These are phyloP conservation scores for Stenchaetothrips biformis DNA, from an alignment of 2,888 invertebrate genomes.

Conservation along the genomic window DNA sequence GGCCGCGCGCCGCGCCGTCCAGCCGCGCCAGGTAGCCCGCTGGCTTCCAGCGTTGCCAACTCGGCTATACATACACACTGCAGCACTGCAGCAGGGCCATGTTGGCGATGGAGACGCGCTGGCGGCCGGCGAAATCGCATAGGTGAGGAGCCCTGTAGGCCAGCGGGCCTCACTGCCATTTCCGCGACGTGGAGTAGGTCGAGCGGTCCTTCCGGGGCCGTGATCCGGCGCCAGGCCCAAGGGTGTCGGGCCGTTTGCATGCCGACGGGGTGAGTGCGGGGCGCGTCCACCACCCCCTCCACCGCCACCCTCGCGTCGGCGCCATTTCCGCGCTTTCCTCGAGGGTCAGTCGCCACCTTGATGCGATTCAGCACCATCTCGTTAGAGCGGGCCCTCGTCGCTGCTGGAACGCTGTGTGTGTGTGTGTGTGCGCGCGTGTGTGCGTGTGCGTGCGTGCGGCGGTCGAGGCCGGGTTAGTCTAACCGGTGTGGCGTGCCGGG, in stretches of 20 bases:
- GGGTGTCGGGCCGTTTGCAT: neutral
- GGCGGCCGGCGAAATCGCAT: too few species aligned
- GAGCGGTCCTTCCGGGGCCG: too few species aligned
- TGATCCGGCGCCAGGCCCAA: neutral
- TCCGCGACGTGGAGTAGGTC: too few species aligned
- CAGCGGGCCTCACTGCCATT: too few species aligned
- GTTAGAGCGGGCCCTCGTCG: neutral
- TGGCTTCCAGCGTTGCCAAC: neutral
- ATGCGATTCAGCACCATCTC: conserved; percentile 8
- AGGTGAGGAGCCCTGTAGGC: too few species aligned
- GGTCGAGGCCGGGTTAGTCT: neutral
- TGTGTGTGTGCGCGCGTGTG: neutral
- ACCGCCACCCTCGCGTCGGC: neutral
- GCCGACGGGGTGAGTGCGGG: neutral
- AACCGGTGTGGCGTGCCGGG: neutral
- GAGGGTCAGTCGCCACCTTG: neutral
- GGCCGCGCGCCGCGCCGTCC: neutral
- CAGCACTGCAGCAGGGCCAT: too few species aligned
- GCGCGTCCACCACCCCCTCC: neutral
- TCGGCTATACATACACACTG: neutral
- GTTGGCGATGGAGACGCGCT: too few species aligned
- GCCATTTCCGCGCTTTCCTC: neutral
- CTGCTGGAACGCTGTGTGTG: neutral
- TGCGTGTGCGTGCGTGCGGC: neutral
- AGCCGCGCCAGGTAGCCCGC: neutral